Conservation (phyloP, 2,113 vertebrate genomes). For the Pseudolaguvia tuberculata region DNA sequence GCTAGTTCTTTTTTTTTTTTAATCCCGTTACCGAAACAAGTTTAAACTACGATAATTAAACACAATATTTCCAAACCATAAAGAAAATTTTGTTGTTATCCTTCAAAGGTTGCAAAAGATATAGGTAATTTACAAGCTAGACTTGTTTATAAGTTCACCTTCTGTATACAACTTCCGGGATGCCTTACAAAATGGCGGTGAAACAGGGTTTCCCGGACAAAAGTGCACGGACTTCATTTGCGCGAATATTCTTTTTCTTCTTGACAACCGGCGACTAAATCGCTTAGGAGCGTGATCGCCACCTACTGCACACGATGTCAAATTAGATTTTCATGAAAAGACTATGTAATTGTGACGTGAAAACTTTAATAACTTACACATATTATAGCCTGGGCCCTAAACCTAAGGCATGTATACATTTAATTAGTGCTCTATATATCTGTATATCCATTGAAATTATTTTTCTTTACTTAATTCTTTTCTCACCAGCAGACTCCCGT, state of each 20-base stretch:
- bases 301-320: too few relatives aligned
- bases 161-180: slow-evolving; percentile 29
- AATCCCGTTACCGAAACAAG: neutral
- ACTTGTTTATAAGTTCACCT: slow-evolving; percentile 31
- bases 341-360: too few relatives aligned
- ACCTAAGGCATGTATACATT: too few relatives aligned
- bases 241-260: neutral
- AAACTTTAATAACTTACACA: too few relatives aligned
- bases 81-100: neutral
- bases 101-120: neutral
- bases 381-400: too few relatives aligned
- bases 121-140: slow-evolving; percentile 2
- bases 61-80: neutral
- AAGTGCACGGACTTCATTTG: slow-evolving; percentile 10
- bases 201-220: slow-evolving; percentile 9
- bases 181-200: slow-evolving; percentile 44
- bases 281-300: too few relatives aligned
- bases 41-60: neutral
- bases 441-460: too few relatives aligned
- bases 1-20: neutral
- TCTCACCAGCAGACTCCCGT: too few relatives aligned
- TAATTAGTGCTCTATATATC: too few relatives aligned
- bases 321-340: too few relatives aligned
- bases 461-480: too few relatives aligned
- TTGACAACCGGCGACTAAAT: too few relatives aligned